Percentiles rank a stretch among this genome's conserved stretches.
Conservation (phyloP, 2,888 invertebrate species). For the Clunio marinus region DNA sequence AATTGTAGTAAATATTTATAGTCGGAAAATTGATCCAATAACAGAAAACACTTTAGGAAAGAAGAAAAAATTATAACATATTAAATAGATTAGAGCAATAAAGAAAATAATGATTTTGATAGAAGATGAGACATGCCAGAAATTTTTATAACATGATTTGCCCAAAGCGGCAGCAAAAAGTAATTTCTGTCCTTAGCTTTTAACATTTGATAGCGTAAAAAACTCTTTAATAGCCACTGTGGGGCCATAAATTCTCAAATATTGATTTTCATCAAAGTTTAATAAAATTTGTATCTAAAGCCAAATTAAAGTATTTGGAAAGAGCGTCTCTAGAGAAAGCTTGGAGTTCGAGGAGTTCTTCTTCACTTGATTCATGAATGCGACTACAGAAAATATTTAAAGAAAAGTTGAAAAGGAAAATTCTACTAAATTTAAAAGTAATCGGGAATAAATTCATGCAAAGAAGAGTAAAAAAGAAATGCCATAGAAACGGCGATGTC, state of each 20-base stretch:
- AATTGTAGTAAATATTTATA: not conserved
- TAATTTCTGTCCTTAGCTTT: not conserved
- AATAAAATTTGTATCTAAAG: no score
- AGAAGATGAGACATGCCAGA: not conserved
- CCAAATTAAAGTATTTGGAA: not conserved
- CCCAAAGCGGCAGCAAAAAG: not conserved
- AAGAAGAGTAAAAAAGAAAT: no score
- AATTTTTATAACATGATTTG: not conserved
- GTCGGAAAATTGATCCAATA: constrained; percentile 13
- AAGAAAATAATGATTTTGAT: constrained; percentile 30
- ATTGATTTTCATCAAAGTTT: constrained; percentile 25
- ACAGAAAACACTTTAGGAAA: not conserved
- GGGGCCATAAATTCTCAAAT: constrained; percentile 28
- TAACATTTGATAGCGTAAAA: not conserved
- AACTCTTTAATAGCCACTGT: constrained; percentile 11
- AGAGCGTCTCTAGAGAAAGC: not conserved
- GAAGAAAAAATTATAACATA: constrained; percentile 9
- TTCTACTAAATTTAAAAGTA: no score
- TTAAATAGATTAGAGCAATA: constrained; percentile 36
- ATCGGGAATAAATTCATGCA: no score
- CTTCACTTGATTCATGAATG: no score
- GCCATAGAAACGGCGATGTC: no score
- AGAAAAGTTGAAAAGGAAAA: no score
- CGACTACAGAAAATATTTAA: no score
- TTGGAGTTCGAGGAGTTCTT: no score